Percentiles rank a stretch among this genome's conserved stretches.
phyloP scores from a whole-genome alignment of 2,797 vertebrate species.

The Hybognathus amarus region DNA sequence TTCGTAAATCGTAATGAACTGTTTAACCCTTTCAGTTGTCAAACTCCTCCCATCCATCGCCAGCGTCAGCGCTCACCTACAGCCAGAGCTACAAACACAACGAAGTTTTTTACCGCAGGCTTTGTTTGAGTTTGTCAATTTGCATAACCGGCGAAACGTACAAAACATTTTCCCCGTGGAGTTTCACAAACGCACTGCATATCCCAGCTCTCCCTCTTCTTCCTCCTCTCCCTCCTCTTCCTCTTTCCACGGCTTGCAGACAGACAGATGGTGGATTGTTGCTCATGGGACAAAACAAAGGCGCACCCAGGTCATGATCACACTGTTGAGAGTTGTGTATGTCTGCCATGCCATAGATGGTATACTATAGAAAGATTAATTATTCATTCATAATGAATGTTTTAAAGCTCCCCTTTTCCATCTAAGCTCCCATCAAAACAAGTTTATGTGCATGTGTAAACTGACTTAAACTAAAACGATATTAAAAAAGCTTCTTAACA shows the following conservation, averaged over 20 bases:
- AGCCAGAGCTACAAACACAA: neutral
- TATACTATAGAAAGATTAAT: neutral
- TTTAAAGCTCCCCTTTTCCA: neutral
- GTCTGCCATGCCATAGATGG: neutral
- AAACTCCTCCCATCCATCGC: conserved; percentile 58
- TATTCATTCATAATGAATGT: neutral
- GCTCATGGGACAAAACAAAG: conserved; percentile 8
- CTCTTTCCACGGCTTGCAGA: conserved; percentile 10
- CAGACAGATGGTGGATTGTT: conserved; percentile 43
- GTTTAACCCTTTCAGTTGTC: conserved; percentile 31
- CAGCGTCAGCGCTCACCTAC: conserved; percentile 46
- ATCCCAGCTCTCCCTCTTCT: conserved; percentile 53
- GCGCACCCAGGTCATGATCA: conserved; percentile 18
- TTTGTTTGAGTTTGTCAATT: neutral
- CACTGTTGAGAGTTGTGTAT: neutral
- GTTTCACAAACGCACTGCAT: conserved; percentile 36
- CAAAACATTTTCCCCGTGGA: neutral
- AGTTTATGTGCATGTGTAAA: neutral
- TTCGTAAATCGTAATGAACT: conserved; percentile 23
- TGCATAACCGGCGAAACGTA: conserved; percentile 4
- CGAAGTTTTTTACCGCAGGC: neutral
- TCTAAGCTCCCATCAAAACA: neutral
- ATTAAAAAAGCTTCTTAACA: neutral
- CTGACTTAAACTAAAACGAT: neutral
- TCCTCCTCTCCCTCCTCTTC: conserved; percentile 34